Conservation (phyloP, 2,113 vertebrate genomes). For the Toxotes jaculatrix region DNA sequence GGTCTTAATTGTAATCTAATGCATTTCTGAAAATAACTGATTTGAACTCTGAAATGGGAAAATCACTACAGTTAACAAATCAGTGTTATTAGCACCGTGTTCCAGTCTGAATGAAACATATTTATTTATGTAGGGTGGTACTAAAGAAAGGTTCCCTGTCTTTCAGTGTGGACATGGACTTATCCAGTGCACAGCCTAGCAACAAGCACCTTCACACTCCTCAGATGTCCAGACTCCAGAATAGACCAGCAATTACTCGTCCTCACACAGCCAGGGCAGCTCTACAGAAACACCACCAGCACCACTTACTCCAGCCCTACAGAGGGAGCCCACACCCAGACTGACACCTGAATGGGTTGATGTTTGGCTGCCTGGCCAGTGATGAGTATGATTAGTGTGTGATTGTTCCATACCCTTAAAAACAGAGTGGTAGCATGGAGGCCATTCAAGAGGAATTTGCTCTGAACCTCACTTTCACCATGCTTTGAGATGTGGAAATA, state of each 20-base stretch:
- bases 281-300: conserved; percentile 79
- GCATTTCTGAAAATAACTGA: neutral
- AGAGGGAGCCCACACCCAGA: conserved; percentile 68
- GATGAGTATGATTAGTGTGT: neutral
- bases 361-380: neutral
- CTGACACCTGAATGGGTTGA: conserved; percentile 36
- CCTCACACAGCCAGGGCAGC: conserved; percentile 76
- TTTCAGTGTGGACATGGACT: conserved; percentile 70
- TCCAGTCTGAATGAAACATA: too few species aligned
- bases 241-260: conserved; percentile 46
- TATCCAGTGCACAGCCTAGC: conserved; percentile 29
- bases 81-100: neutral
- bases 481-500: neutral
- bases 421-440: neutral
- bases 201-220: conserved; percentile 27
- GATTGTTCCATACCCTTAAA: neutral
- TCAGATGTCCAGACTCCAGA: conserved; percentile 53
- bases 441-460: neutral
- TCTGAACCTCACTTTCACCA: neutral
- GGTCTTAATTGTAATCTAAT: neutral
- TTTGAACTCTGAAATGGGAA: neutral
- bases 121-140: neutral
- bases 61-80: neutral
- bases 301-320: conserved; percentile 57
- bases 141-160: neutral